Evolutionary conservation across 2,888 invertebrate genomes (phyloP).

Genomic region (Acanthosoma haemorrhoidale): DNA sequence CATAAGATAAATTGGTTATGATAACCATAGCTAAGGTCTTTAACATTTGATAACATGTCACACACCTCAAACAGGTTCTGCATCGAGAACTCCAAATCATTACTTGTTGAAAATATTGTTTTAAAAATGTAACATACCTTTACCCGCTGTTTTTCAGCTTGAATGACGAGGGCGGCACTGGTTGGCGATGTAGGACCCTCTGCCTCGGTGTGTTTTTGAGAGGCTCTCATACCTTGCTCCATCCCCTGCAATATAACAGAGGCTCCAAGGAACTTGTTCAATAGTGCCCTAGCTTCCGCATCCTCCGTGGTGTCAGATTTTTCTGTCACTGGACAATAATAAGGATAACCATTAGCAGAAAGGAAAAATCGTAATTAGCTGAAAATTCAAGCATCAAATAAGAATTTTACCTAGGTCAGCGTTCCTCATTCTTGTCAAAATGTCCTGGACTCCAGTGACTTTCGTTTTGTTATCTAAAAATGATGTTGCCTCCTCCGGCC

Average conservation of each 20-base stretch:
- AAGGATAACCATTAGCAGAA: neutral
- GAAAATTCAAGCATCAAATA: no score
- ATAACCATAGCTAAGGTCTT: no score
- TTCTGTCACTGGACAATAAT: conserved; percentile 52
- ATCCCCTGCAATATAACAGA: conserved; percentile 74
- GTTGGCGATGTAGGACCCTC: conserved; percentile 34
- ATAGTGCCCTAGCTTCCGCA: conserved; percentile 64
- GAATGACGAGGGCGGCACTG: conserved; percentile 44
- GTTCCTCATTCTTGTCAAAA: conserved; percentile 70
- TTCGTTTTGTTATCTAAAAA: conserved; percentile 67
- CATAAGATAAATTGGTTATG: no score
- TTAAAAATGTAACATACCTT: conserved; percentile 37
- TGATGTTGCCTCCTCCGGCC: conserved; percentile 47
- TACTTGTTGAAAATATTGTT: neutral
- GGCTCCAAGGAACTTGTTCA: conserved; percentile 78
- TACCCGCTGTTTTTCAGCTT: conserved; percentile 44
- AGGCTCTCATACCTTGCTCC: conserved; percentile 51
- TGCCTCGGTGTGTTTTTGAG: conserved; percentile 35
- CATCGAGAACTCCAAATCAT: no score
- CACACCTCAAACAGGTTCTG: no score
- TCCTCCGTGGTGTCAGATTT: conserved; percentile 64
- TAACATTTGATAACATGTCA: no score
- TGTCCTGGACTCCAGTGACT: conserved; percentile 69
- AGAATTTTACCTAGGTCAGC: conserved; percentile 61
- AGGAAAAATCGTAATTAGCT: neutral